A percentile compares a stretch with the other conserved stretches of the same genome.
Evolutionary conservation across 2,888 invertebrate genomes (phyloP).

Genomic region (Harpagoxenus sublaevis): DNA sequence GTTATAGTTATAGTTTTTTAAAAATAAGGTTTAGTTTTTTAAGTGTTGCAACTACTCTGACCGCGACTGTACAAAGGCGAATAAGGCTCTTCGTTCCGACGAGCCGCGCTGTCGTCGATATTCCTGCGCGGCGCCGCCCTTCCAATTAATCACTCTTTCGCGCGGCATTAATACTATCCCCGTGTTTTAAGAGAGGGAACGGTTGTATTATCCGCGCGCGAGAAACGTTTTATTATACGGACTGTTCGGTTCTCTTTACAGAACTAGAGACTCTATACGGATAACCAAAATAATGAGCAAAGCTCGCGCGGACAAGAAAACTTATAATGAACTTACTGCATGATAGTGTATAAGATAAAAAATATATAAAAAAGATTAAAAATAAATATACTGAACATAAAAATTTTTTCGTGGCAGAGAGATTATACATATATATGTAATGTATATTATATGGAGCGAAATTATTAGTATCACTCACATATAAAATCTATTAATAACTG

Average conservation of each 20-base stretch:
- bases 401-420: not conserved
- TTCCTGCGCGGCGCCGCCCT: constrained; percentile 6
- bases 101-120: constrained; percentile 25
- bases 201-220: not conserved
- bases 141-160: constrained; percentile 37
- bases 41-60: too few relatives aligned
- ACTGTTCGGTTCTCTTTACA: not conserved
- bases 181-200: not conserved
- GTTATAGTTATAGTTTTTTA: too few relatives aligned
- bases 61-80: not conserved
- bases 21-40: too few relatives aligned
- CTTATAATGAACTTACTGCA: not conserved
- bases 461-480: not conserved
- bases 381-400: not conserved
- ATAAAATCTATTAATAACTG: not conserved
- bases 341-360: not conserved
- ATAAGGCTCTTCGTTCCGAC: constrained; percentile 15
- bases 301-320: not conserved
- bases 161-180: constrained; percentile 20
- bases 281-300: constrained; percentile 4
- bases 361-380: not conserved
- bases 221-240: constrained; percentile 20
- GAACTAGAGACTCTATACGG: not conserved
- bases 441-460: not conserved
- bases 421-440: too few relatives aligned